Evolutionary conservation across 92 coral and sea anemone genomes (phyloP), one percentile per base, ranked within the genome.

Genomic region (Parazoanthus swiftii): DNA sequence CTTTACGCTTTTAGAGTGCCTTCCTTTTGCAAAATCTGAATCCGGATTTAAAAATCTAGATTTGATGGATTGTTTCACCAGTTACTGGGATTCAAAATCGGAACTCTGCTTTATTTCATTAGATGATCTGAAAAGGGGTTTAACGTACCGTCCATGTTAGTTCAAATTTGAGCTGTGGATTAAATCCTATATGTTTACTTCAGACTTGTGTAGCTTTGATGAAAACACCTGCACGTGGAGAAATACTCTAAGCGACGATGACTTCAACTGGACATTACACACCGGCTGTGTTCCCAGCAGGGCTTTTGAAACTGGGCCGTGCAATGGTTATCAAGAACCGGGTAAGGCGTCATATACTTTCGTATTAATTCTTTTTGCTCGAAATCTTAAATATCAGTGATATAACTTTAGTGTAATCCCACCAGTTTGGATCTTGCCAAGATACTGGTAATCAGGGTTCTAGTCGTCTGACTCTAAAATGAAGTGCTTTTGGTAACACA

Each of bases 281-380:
- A 79, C 82, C 15, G 82, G 82, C 23, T 79, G 82, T 79, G 82
- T 51, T 79, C 82, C 82, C 39, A 25, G 82, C 66, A 50, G 82
- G 37, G 65, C 21, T 46, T 42, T 50, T 50, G 82, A 42, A 79
- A 79, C 66, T 50, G 82, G 82, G 21, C 67, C 82, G 6, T 79
- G 82, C 18, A 29, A 51, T 21, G 82, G 82, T 23, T 50, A 79
- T 51, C 67, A 50, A n/a, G 35, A 10, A n/a, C 63, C 3, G 9
- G 82, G 82, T 79, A 79, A 15, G 66, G 26, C 18, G 18, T 3
- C 11, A 7, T 6, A 44, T 8, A 23, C 23, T 33, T 44, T 77
- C 2, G 63, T 20, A 7, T 77, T 77, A n/a, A 44, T 65, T 3
- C 72, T 66, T 66, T 18, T 1, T 14, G 26, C 74, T 68, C 18